A percentile compares a stretch with the other conserved stretches of the same genome.
Evolutionary conservation across 2,113 vertebrate species (phyloP).

Genomic region (Bettongia penicillata): DNA sequence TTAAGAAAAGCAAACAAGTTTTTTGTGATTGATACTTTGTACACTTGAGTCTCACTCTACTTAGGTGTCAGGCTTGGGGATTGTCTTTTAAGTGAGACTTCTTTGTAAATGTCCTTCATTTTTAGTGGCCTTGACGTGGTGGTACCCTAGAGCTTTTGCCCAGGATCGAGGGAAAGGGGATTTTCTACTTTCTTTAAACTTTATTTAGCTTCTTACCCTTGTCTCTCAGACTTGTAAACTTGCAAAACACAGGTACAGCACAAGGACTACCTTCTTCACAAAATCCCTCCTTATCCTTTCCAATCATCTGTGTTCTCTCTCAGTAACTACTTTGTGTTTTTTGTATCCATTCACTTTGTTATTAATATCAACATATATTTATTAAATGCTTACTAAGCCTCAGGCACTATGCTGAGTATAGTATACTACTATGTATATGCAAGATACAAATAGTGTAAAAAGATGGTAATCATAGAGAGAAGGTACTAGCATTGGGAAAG

Average conservation of each 20-base stretch:
- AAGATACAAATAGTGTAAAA: neutral
- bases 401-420: neutral
- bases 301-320: neutral
- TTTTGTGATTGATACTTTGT: conserved; percentile 20
- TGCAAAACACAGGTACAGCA: neutral
- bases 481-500: neutral
- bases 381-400: neutral
- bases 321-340: neutral
- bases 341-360: neutral
- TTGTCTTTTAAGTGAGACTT: neutral
- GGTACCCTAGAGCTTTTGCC: neutral
- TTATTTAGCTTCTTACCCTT: neutral
- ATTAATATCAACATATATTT: neutral
- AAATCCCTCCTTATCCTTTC: neutral
- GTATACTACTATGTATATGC: neutral
- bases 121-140: neutral
- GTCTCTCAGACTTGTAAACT: neutral
- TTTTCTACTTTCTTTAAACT: neutral
- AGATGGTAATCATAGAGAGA: neutral
- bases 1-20: conserved; percentile 25
- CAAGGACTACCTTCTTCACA: neutral
- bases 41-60: neutral
- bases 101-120: neutral
- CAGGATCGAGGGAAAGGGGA: too few relatives aligned
- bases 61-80: conserved; percentile 17